A percentile compares a stretch with the other conserved stretches of the same genome.
These are phyloP conservation scores for Drosophila fuyamai DNA, from an alignment of 1,140 invertebrate genomes.

Conservation along the genomic window DNA sequence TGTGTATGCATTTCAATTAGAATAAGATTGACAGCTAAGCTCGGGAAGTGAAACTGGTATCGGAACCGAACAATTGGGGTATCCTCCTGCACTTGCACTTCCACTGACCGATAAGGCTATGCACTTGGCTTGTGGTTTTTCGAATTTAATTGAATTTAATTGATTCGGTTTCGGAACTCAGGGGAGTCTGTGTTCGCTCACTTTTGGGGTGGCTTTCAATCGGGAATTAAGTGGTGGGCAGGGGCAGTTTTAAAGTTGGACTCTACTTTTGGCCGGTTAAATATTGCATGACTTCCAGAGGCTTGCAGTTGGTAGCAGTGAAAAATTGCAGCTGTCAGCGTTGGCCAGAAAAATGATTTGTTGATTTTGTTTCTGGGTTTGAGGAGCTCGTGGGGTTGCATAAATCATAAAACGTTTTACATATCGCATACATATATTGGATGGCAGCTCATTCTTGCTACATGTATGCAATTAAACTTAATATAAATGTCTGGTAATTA, in stretches of 20 bases:
- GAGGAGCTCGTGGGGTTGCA: constrained; percentile 43
- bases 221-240: neutral
- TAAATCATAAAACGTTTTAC: constrained; percentile 66
- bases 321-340: constrained; percentile 78
- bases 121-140: constrained; percentile 77
- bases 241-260: constrained; percentile 48
- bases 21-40: constrained; percentile 75
- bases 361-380: constrained; percentile 51
- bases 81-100: constrained; percentile 34
- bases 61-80: constrained; percentile 47
- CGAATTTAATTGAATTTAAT: constrained; percentile 81
- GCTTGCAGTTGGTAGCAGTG: constrained; percentile 52
- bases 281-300: constrained; percentile 62
- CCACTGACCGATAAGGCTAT: constrained; percentile 64
- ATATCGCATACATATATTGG: constrained; percentile 44
- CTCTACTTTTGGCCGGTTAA: constrained; percentile 20
- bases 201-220: constrained; percentile 12
- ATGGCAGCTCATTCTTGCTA: constrained; percentile 10
- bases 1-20: constrained; percentile 65
- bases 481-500: constrained; percentile 63
- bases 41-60: constrained; percentile 10
- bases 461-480: constrained; percentile 51
- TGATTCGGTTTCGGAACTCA: constrained; percentile 56
- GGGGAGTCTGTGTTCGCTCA: constrained; percentile 13
- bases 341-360: constrained; percentile 70